Conservation (phyloP, 2,888 invertebrate genomes). For the Villa cingulata region DNA sequence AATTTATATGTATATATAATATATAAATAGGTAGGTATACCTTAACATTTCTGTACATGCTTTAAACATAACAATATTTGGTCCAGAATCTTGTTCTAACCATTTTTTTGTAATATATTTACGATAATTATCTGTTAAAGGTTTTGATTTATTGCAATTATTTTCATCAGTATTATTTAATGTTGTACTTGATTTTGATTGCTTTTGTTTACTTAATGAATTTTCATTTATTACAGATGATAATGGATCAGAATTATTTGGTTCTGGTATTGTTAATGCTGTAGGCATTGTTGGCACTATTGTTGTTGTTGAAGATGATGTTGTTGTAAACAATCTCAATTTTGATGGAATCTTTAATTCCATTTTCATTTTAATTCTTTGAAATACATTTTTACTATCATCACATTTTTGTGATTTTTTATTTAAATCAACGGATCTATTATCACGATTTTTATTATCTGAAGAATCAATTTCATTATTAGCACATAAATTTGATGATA, state of each 20-base stretch:
- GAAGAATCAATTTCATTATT: too few species aligned
- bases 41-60: slow-evolving; percentile 33
- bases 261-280: too few species aligned
- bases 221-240: too few species aligned
- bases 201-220: neutral
- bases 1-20: too few species aligned
- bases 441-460: neutral
- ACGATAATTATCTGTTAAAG: slow-evolving; percentile 27
- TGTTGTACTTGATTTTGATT: neutral
- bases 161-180: neutral
- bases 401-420: neutral
- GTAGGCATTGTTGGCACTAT: neutral
- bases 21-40: slow-evolving; percentile 16
- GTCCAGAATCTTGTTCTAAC: slow-evolving; percentile 22
- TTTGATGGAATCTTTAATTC: neutral
- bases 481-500: too few species aligned
- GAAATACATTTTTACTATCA: slow-evolving; percentile 2
- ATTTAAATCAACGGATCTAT: neutral
- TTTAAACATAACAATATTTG: slow-evolving; percentile 30
- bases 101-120: slow-evolving; percentile 29
- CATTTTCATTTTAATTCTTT: slow-evolving; percentile 4
- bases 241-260: too few species aligned
- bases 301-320: neutral
- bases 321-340: neutral
- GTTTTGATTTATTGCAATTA: neutral